A percentile compares a stretch with the other conserved stretches of the same genome.
Evolutionary conservation across 2,888 invertebrate genomes (phyloP).

Genomic region (Hetaerina titia): DNA sequence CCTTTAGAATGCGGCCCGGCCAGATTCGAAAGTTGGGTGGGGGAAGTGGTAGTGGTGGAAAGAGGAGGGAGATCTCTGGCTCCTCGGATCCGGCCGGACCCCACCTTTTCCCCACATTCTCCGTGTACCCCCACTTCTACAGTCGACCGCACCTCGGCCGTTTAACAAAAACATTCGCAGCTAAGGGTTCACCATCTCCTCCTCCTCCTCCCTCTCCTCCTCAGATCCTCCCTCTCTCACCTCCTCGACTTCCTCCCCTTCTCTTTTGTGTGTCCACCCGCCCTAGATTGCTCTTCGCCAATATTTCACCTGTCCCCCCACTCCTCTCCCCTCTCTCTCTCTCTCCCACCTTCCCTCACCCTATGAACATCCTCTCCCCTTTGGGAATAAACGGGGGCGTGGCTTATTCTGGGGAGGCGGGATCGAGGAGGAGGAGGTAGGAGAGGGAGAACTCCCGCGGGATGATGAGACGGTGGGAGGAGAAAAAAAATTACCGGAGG

Average conservation of each 20-base stretch:
- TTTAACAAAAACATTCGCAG: conserved; percentile 12
- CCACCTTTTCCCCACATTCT: neutral
- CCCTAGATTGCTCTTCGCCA: neutral
- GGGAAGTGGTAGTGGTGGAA: neutral
- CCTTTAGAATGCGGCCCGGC: neutral
- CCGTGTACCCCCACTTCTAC: neutral
- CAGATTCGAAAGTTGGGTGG: neutral
- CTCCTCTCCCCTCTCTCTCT: neutral
- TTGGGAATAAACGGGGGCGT: neutral
- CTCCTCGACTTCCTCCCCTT: neutral
- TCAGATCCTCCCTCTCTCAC: neutral
- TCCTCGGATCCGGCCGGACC: no score
- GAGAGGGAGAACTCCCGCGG: neutral
- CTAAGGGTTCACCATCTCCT: neutral
- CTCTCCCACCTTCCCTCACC: neutral
- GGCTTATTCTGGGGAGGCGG: neutral
- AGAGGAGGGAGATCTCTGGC: no score
- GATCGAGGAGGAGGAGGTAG: neutral
- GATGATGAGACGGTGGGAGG: neutral
- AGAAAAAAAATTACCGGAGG: neutral
- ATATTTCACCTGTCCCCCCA: neutral
- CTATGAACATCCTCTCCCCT: neutral
- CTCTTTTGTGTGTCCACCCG: neutral
- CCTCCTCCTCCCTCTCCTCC: neutral
- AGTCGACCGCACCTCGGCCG: neutral